Evolutionary conservation across 2,888 invertebrate species (phyloP).

Genomic region (Stratiomys singularior): DNA sequence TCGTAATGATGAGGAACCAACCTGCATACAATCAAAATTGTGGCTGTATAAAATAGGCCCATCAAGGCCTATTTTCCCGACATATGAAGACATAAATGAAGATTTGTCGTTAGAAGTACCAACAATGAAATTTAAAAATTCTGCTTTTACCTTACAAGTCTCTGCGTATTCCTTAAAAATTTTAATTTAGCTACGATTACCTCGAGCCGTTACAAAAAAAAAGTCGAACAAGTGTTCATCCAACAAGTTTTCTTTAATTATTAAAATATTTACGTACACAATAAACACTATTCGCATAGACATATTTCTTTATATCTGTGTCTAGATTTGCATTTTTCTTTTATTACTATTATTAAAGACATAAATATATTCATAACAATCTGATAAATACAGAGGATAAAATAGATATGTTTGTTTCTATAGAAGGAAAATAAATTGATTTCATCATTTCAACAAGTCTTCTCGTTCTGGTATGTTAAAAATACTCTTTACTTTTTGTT

Average conservation of each 20-base stretch:
- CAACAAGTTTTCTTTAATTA: slow-evolving; percentile 2
- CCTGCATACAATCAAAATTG: too few relatives aligned
- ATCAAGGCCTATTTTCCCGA: too few relatives aligned
- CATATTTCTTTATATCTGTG: background rate
- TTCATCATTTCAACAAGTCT: slow-evolving; percentile 10
- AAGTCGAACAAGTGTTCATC: background rate
- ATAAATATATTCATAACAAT: slow-evolving; percentile 23
- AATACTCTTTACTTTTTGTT: background rate
- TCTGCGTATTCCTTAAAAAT: too few relatives aligned
- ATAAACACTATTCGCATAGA: background rate
- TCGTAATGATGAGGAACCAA: too few relatives aligned
- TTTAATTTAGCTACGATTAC: too few relatives aligned
- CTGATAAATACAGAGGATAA: slow-evolving; percentile 10
- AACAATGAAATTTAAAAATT: too few relatives aligned
- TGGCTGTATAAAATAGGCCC: too few relatives aligned
- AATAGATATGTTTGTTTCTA: background rate
- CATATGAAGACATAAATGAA: too few relatives aligned
- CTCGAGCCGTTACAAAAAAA: background rate
- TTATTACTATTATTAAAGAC: background rate
- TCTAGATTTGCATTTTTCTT: background rate
- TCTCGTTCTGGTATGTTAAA: background rate
- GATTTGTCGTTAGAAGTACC: too few relatives aligned
- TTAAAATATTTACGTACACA: slow-evolving; percentile 22
- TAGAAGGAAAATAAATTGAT: slow-evolving; percentile 8
- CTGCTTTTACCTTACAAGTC: too few relatives aligned